Base-by-base conservation (phyloP, 2,113 vertebrate species). In the Corvus cornix region DNA sequence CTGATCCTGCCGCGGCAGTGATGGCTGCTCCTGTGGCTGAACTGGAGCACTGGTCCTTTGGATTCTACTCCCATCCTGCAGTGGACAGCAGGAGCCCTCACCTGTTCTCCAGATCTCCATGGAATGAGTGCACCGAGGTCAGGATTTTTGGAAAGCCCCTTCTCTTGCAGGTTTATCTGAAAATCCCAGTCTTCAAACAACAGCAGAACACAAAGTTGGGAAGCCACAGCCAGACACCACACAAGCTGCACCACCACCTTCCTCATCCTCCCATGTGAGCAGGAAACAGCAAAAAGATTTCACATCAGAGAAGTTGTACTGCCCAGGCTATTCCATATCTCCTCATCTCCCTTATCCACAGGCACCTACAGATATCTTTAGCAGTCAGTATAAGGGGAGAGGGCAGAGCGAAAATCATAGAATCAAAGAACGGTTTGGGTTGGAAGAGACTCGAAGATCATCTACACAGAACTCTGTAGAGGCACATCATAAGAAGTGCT, bases 1-100 rank as follows among this genome's bases (percentile, higher is more conserved):
- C 11, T 11, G 5, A 2, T 39, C 59, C 53, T 13, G 0, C 24
- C 48, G 2, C 11, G 0, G 43, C 53, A 26, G 18, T 8, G 33
- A 14, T 48, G n/a, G 13, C 27, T 67, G 53, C 24, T 73, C 52
- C 59, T 49, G 39, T 16, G 39, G 55, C 39, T 64, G 28, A 82
- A 27, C 70, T 17, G 18, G 13, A 85, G 79, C 35, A 44, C 68
- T 18, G 48, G 16, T 37, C 55, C 51, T 64, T 39, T 66, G 66
- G 33, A 74, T 74, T 67, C 60, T 49, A 41, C 44, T 74, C 24
- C 12, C 51, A 51, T 14, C 60, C 33, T 41, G 16, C 7, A 24
- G 13, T 19, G 41, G 51, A 16, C 41, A 79, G 35, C 46, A 55
- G 64, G 46, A 82, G 13, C 39, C 28, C 28, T 23, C 55, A 30